Base-by-base conservation (phyloP, 2,888 invertebrate species). In the Cerceris rybyensis region DNA sequence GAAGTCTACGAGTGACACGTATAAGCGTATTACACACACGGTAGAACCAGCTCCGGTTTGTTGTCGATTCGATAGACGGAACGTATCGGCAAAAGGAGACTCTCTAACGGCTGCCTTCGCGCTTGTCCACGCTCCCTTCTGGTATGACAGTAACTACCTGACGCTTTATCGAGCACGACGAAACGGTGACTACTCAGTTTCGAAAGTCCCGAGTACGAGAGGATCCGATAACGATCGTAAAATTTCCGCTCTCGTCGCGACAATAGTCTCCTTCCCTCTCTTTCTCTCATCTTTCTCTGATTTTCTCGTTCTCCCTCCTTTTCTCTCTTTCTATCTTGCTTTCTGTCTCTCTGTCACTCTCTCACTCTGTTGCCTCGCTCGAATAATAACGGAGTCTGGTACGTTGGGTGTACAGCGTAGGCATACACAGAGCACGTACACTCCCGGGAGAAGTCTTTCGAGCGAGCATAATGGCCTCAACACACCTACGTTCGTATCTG, bases 161-260 rank as follows among this genome's bases (percentile, higher is more conserved):
- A 69, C 75, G 80, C 70, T 72, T 72, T 72, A 78, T 75, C 78
- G 80, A 75, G 65, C 75, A 71, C 75, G 55, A 70, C 70, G 75
- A 59, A 63, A 67, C 57, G 75, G 66, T 61, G 78, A 78, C 80
- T 81, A 70, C 80, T 79, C 78, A 60, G 75, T 81, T 81, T 75
- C 72, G 80, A 81, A 73, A 79, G 79, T 75, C 72, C 43, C 65
- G 52, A 63, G 78, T 63, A 46, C 63, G 57, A 42, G 72, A 54
- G 76, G 71, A 59, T 67, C 71, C 84, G 84, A 84, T 85, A 85
- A 85, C 84, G 84, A 84, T 85, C 84, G 76, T 81, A 83, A 86
- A 84, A 86, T 81, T 81, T 83, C 78, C 75, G 83, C 64, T 83
- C 76, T 81, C 75, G 76, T 75, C 81, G 86, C 79, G 83, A 83